These are phyloP conservation scores for Xenops minutus DNA, from an alignment of 2,797 vertebrate genomes.

Conservation along the genomic window DNA sequence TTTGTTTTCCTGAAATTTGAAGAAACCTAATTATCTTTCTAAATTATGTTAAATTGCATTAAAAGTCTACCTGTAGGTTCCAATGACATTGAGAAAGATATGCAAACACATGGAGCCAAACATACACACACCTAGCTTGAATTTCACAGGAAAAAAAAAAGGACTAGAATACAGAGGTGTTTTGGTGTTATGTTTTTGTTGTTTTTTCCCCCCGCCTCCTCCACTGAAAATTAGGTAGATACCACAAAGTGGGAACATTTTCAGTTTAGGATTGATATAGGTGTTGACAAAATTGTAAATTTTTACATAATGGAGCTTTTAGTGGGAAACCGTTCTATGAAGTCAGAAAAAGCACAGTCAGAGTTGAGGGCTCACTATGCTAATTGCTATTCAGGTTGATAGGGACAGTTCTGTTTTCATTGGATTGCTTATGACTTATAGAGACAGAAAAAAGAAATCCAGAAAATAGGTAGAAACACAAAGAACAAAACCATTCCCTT, in stretches of 20 bases:
- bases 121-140: background rate
- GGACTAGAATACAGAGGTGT: background rate
- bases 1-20: background rate
- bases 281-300: background rate
- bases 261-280: background rate
- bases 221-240: background rate
- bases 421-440: background rate
- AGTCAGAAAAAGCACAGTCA: background rate
- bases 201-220: fast-evolving
- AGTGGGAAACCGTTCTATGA: background rate
- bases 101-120: background rate
- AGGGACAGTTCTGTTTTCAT: background rate
- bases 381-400: background rate
- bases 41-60: background rate
- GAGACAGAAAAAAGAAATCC: background rate
- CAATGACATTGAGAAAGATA: background rate
- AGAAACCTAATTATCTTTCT: background rate
- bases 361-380: background rate
- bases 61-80: background rate
- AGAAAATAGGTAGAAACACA: background rate
- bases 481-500: background rate
- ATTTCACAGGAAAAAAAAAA: background rate
- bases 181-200: too few relatives aligned
- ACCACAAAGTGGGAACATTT: background rate
- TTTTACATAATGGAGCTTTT: background rate